Evolutionary conservation across 2,888 invertebrate species (phyloP).

Genomic region (Drosophila macrospina): DNA sequence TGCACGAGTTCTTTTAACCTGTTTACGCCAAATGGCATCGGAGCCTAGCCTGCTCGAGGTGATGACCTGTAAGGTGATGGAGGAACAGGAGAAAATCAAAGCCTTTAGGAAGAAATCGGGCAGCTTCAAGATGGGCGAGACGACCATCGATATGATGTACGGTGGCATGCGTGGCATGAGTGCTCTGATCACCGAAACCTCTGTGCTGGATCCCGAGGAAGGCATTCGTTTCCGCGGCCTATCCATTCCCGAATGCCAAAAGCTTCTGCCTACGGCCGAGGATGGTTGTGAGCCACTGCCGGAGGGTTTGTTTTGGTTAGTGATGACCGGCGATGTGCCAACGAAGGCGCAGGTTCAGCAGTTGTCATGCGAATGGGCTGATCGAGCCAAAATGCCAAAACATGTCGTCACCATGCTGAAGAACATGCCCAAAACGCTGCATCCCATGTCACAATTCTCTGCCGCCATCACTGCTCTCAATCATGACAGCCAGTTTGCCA

Average conservation of each 20-base stretch:
- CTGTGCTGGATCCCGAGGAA: slow-evolving; percentile 95
- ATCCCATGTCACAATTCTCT: slow-evolving; percentile 89
- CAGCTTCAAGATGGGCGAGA: slow-evolving; percentile 54
- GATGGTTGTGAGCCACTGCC: slow-evolving; percentile 21
- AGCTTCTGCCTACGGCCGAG: slow-evolving; percentile 8
- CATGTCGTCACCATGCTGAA: slow-evolving; percentile 17
- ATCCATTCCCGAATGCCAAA: slow-evolving; percentile 20
- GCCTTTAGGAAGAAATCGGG: slow-evolving; percentile 18
- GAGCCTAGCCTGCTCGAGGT: slow-evolving; percentile 11
- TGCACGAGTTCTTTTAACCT: background rate
- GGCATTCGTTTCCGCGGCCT: slow-evolving; percentile 96
- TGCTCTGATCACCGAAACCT: slow-evolving; percentile 95
- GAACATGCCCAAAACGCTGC: slow-evolving; percentile 20
- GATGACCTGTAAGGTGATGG: slow-evolving; percentile 9
- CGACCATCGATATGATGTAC: slow-evolving; percentile 96
- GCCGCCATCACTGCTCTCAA: slow-evolving; percentile 91
- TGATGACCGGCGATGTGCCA: slow-evolving; percentile 90
- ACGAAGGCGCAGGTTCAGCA: slow-evolving; percentile 9
- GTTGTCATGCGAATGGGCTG: slow-evolving; percentile 18
- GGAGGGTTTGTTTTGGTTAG: slow-evolving; percentile 92
- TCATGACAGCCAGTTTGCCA: slow-evolving; percentile 91
- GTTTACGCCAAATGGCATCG: background rate
- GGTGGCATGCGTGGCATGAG: slow-evolving; percentile 97
- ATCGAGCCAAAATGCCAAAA: slow-evolving; percentile 11
- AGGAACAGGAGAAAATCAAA: slow-evolving; percentile 18